These are phyloP conservation scores for Xyliphius kryptos DNA, from an alignment of 2,113 vertebrate species.

Conservation along the genomic window DNA sequence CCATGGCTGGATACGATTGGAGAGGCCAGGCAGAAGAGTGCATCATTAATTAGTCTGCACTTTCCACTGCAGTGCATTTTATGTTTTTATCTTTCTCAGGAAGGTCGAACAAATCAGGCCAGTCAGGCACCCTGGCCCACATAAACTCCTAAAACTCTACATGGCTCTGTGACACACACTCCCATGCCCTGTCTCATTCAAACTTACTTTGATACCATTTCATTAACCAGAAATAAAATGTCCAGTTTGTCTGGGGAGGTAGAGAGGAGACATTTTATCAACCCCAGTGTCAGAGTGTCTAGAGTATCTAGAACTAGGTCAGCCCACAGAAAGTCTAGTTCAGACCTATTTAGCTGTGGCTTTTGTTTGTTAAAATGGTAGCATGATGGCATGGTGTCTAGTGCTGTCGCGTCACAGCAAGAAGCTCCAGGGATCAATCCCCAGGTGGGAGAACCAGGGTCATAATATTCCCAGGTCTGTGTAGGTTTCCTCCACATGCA, in stretches of 20 bases:
- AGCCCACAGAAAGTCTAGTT: too few species aligned
- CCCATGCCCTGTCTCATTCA: constrained; percentile 17
- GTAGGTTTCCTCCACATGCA: too few species aligned
- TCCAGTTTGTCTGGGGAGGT: constrained; percentile 3
- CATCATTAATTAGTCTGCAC: constrained; percentile 12
- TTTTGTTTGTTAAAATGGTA: too few species aligned
- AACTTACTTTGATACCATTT: constrained; percentile 22
- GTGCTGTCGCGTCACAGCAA: too few species aligned
- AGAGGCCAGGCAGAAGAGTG: constrained; percentile 8
- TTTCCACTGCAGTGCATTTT: constrained; percentile 42
- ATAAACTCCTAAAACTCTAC: constrained; percentile 32
- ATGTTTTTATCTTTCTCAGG: constrained; percentile 17
- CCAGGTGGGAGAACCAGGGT: too few species aligned
- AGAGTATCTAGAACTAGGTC: constrained; percentile 33
- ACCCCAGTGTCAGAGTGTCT: background rate
- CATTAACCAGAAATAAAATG: constrained; percentile 18
- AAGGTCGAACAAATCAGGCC: constrained; percentile 51
- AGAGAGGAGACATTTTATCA: constrained; percentile 14
- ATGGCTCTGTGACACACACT: constrained; percentile 15
- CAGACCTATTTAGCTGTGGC: too few species aligned
- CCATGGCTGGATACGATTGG: constrained; percentile 2
- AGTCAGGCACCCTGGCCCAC: constrained; percentile 42
- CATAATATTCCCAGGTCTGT: too few species aligned
- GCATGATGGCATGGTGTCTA: too few species aligned
- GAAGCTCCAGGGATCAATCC: too few species aligned